Conservation (phyloP, 2,888 invertebrate species). For the Unio pictorum region DNA sequence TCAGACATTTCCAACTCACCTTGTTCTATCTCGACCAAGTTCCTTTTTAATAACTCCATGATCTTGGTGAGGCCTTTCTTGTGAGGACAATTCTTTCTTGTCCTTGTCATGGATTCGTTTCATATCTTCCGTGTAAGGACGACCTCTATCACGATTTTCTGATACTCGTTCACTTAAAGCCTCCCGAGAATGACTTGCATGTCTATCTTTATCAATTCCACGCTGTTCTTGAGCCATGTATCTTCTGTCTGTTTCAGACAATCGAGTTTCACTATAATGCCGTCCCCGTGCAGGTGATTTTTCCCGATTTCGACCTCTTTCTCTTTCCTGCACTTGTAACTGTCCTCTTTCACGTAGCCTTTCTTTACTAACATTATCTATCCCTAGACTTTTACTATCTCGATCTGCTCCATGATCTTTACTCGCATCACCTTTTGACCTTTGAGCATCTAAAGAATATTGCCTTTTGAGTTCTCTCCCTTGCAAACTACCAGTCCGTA, state of each 20-base stretch:
- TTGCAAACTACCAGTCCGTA: constrained; percentile 58
- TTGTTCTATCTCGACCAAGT: constrained; percentile 18
- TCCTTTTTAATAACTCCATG: constrained; percentile 36
- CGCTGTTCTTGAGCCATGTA: constrained; percentile 42
- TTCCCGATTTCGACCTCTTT: constrained; percentile 55
- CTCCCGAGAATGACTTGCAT: constrained; percentile 36
- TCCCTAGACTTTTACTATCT: constrained; percentile 20
- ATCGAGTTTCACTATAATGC: constrained; percentile 56
- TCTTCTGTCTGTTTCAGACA: constrained; percentile 55
- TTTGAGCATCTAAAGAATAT: constrained; percentile 63
- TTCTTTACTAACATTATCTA: constrained; percentile 33
- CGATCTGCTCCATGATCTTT: constrained; percentile 18
- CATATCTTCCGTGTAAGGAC: constrained; percentile 30
- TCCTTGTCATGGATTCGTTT: constrained; percentile 23
- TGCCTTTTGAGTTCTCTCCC: constrained; percentile 65
- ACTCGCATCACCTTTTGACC: constrained; percentile 28
- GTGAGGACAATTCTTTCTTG: constrained; percentile 18
- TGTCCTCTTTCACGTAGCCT: constrained; percentile 52
- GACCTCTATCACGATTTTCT: constrained; percentile 32
- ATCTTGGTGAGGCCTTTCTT: constrained; percentile 25
- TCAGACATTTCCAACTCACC: constrained; percentile 9
- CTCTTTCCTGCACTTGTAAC: constrained; percentile 20
- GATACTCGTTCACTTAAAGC: constrained; percentile 27
- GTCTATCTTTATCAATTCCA: constrained; percentile 39
- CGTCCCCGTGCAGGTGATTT: constrained; percentile 55